Evolutionary conservation across 2,888 invertebrate genomes (phyloP), one percentile per base, ranked within the genome.

Genomic region (Sphaerophoria taeniata): DNA sequence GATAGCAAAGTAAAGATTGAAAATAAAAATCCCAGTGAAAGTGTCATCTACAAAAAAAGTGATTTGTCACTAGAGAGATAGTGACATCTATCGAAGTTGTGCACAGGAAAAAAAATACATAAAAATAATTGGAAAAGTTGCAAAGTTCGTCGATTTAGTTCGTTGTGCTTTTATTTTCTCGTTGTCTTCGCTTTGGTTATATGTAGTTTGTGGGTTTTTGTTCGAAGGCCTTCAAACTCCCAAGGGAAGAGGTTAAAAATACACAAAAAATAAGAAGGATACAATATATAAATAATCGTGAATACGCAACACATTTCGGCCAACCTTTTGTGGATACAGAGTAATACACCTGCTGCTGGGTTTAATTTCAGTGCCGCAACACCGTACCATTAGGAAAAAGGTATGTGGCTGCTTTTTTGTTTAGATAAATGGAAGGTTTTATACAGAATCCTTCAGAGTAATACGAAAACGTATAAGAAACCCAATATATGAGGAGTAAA

Each of bases 51-150:
- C 53, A 60, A 55, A 56, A 39, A 67, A 63, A 43, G 61, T 69
- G 67, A 67, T 67, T 67, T 67, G 67, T 67, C 53, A 73, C 60
- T 39, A 14, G 43, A 70, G 70, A 70, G 70, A 70, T 70, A 70
- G 67, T 67, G 67, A 67, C 53, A 70, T 56, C 70, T 56, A 70
- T 55, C 70, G 56, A 33, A 45, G 55, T 53, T 70, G 43, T 70
- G 69, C 43, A 43, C 24, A 67, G 24, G 39, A 53, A 51, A 63
- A 33, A 69, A 63, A 49, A 47, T 14, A 74, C 14, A 80, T 80
- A 47, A 70, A 67, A 71, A 79, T 79, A 79, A 84, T 79, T 84
- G 79, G 65, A 84, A 79, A 84, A 84, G 83, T 84, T 75, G 45
- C 51, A 47, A 83, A 78, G 77, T 74, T 67, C n/a, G 16, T 75